Evolutionary conservation across 2,888 invertebrate species (phyloP), one percentile per base, ranked within the genome.

Genomic region (Dione juno): DNA sequence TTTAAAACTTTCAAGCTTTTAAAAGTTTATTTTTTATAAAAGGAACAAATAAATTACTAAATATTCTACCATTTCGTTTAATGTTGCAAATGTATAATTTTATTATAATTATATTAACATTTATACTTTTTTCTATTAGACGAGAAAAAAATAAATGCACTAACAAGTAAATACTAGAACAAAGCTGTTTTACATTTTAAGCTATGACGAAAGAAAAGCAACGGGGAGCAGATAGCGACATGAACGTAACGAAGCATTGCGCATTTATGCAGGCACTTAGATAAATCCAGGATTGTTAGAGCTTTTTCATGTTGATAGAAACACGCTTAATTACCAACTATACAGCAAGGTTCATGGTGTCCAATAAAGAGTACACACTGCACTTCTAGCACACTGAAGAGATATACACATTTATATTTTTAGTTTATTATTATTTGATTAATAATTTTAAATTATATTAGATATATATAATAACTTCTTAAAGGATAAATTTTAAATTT

Each of bases 221-320:
- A 77, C 74, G 76, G 77, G 76, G 73, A 76, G 76, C 72, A 79
- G 77, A 79, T 78, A 78, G 72, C 69, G 69, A 76, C 74, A 77
- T 69, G 74, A 73, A 76, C 75, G 76, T 78, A 79, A 80, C 79
- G 78, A 79, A 78, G 77, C 77, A 79, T 78, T 80, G 78, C 81
- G 79, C 82, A 81, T 84, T 83, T 85, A 82, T 83, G 81, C 83
- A 80, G 82, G 79, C 84, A 84, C 84, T 85, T 80, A 88, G 84
- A 88, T 88, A 88, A 87, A 79, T 80, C 77, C 77, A 70, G 74
- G 71, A 67, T 69, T 73, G 74, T 76, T 75, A 75, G 71, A 71
- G 65, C 71, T 71, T 70, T 70, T 78, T 74, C 74, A 74, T 72
- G 71, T 70, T 73, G 65, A 71, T 70, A 66, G 69, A 53, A 48